phyloP scores from a whole-genome alignment of 2,888 invertebrate genomes.

The Graphium colonna region DNA sequence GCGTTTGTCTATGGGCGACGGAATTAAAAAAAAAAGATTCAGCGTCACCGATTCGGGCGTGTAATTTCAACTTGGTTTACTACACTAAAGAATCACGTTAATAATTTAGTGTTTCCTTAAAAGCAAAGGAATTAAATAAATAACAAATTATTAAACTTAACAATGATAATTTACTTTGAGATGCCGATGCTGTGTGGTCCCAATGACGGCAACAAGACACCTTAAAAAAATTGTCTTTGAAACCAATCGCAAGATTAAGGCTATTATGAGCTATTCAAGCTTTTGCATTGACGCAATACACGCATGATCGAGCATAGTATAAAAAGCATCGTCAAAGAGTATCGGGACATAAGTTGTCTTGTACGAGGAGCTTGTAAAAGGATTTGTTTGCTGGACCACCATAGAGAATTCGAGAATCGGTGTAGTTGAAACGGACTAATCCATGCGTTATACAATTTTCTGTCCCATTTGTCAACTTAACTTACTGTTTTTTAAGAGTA shows the following conservation, averaged over 20 bases:
- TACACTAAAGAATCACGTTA: too few species aligned
- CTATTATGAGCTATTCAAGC: neutral
- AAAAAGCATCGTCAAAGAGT: neutral
- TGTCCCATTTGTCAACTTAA: neutral
- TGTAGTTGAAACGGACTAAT: neutral
- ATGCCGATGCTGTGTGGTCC: conserved; percentile 11
- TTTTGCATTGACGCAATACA: conserved; percentile 20
- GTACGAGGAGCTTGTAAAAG: neutral
- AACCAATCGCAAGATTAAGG: neutral
- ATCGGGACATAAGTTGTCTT: conserved; percentile 4
- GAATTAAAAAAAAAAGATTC: too few species aligned
- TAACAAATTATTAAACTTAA: too few species aligned
- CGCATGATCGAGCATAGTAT: conserved; percentile 7
- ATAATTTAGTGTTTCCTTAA: too few species aligned
- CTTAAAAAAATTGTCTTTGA: conserved; percentile 1
- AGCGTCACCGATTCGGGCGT: too few species aligned
- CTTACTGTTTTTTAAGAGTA: too few species aligned
- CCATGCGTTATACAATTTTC: neutral
- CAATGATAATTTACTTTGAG: too few species aligned
- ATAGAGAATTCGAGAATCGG: neutral
- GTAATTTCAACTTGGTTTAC: too few species aligned
- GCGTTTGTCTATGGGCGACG: too few species aligned
- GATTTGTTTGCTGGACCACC: neutral
- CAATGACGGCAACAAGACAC: neutral
- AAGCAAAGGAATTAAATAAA: too few species aligned